phyloP scores from a whole-genome alignment of 2,113 vertebrate species.

The Leptosomus discolor region DNA sequence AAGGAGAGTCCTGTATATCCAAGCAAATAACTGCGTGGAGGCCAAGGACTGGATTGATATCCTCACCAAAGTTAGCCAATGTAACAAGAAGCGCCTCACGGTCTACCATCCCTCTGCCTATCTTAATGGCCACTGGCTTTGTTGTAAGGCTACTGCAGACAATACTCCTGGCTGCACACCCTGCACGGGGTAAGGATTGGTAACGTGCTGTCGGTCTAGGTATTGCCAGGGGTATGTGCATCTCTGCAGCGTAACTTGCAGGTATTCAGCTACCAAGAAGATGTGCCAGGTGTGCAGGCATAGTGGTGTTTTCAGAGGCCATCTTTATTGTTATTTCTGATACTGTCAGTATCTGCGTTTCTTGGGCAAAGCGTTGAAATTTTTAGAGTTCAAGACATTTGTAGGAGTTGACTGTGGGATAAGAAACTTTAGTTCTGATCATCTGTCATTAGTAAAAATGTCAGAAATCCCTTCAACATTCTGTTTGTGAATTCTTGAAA shows the following conservation, averaged over 20 bases:
- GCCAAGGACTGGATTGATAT: slow-evolving; percentile 97
- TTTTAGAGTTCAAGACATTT: background rate
- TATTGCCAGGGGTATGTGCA: background rate
- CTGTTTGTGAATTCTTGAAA: background rate
- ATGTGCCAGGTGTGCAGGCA: background rate
- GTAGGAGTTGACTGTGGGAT: background rate
- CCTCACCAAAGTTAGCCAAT: slow-evolving; percentile 97
- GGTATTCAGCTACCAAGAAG: background rate
- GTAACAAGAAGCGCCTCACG: slow-evolving; percentile 93
- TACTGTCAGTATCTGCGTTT: background rate
- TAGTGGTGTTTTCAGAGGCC: background rate
- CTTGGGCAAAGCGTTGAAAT: background rate
- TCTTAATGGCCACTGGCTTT: slow-evolving; percentile 97
- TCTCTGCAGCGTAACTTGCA: background rate
- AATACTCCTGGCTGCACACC: slow-evolving; percentile 87
- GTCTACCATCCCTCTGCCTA: slow-evolving; percentile 96
- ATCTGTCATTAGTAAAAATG: background rate
- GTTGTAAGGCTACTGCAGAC: slow-evolving; percentile 89
- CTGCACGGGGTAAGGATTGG: slow-evolving; percentile 88
- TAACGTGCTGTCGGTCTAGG: accelerated
- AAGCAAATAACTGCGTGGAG: slow-evolving; percentile 98
- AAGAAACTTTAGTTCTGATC: background rate
- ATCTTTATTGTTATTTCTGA: background rate
- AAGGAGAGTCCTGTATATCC: slow-evolving; percentile 92
- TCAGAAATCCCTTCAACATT: background rate